Base-by-base conservation (phyloP, 2,888 invertebrate genomes). In the Spialia ferax region DNA sequence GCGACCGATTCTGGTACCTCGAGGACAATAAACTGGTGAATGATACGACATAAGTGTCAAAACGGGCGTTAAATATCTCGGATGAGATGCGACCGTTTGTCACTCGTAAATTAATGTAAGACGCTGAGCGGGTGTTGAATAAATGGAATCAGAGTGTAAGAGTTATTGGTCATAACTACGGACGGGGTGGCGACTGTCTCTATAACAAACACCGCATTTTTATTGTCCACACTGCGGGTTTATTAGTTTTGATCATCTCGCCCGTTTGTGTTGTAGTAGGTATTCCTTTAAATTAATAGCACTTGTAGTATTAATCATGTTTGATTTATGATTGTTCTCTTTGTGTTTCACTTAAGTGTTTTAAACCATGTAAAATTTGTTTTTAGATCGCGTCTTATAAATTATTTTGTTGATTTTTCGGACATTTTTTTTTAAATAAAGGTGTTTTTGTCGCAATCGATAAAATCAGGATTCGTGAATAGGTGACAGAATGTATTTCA, bases 71-170 rank as follows among this genome's bases (percentile, higher is more conserved):
- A 89, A 92, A 91, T 89, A 85, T 86, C 87, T 86, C 74, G 79
- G 83, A 90, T 87, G 89, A 87, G 87, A 88, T 82, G 88, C 86
- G 86, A 87, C 84, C 88, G 81, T 80, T 81, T 86, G 90, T 88
- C 85, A 83, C 84, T 88, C 89, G 83, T 93, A 93, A 92, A 93
- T 93, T 92, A 90, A 88, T 90, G 87, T 81, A 80, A 86, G 88
- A 81, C 83, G 70, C 71, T 71, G 79, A 81, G 20, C 79, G 85
- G 80, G 78, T 20, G 48, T 48, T 76, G 80, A 86, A 87, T 86
- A 88, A 91, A 91, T 90, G 88, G 90, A 90, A 91, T 89, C 90
- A 88, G 89, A 91, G 86, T 93, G 89, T 89, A 89, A 88, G 89
- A 91, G 86, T 93, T 89, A 93, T 90, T 81, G 89, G 29, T 87